phyloP scores from a whole-genome alignment of 2,797 vertebrate species.

The Heteromormyrus szaboi region DNA sequence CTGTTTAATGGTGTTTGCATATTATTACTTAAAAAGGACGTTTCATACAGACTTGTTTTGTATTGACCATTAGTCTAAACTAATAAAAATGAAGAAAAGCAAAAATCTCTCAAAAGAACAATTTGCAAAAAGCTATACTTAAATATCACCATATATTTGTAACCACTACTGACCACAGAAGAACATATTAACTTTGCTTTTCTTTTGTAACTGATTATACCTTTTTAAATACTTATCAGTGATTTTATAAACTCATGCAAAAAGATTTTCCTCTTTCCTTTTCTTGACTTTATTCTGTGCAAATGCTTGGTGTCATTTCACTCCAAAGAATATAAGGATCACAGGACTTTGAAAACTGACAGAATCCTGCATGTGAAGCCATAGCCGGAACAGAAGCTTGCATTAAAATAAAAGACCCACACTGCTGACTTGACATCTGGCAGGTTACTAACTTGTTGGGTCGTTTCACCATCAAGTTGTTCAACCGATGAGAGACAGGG shows the following conservation, averaged over 20 bases:
- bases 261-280: neutral
- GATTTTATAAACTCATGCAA: neutral
- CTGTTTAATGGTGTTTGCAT: neutral
- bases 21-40: neutral
- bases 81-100: neutral
- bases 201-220: neutral
- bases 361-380: neutral
- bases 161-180: neutral
- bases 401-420: neutral
- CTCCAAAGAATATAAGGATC: neutral
- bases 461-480: neutral
- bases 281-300: neutral
- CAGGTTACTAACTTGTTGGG: neutral
- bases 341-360: neutral
- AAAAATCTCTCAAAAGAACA: neutral
- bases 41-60: neutral
- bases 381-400: neutral
- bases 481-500: neutral
- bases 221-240: neutral
- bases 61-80: neutral
- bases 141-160: constrained; percentile 1
- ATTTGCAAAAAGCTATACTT: neutral
- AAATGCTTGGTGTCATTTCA: neutral
- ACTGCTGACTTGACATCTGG: neutral
- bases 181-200: neutral